Conservation (phyloP, 2,113 vertebrate genomes). For the Pteronura brasiliensis region DNA sequence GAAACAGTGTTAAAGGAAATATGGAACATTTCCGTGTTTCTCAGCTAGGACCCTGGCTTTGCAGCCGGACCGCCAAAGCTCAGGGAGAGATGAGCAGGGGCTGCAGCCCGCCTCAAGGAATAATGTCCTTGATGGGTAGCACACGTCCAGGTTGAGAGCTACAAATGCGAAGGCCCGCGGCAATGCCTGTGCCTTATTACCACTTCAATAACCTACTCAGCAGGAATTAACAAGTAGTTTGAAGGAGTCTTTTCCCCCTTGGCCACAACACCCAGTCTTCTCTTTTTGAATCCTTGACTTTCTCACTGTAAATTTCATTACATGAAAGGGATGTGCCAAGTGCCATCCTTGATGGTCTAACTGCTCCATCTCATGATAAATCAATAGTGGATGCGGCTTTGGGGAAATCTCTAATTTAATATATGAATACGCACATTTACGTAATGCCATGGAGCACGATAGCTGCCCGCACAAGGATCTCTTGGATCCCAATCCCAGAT, state of each 20-base stretch:
- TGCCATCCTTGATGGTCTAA: background rate
- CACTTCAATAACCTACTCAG: conserved; percentile 59
- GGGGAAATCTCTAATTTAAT: conserved; percentile 32
- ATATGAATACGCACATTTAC: background rate
- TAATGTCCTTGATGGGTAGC: conserved; percentile 24
- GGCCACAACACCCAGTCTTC: conserved; percentile 20
- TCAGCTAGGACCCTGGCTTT: background rate
- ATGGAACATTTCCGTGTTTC: background rate
- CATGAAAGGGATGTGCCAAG: conserved; percentile 3
- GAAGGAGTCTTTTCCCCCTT: conserved; percentile 43
- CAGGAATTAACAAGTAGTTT: conserved; percentile 68
- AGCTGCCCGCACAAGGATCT: background rate
- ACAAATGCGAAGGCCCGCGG: conserved; percentile 39
- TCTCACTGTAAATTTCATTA: conserved; percentile 44
- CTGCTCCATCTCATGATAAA: background rate
- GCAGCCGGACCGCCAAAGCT: background rate
- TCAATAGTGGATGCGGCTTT: background rate
- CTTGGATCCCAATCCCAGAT: background rate
- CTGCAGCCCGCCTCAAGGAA: background rate
- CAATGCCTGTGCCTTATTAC: conserved; percentile 58
- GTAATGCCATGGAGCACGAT: background rate
- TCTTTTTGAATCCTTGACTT: conserved; percentile 29
- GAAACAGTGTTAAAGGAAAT: background rate
- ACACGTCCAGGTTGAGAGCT: background rate
- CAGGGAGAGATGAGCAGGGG: background rate